Evolutionary conservation across 35 echinoderm and acorn worm genomes (phyloP).

Genomic region (Antedon bifida): DNA sequence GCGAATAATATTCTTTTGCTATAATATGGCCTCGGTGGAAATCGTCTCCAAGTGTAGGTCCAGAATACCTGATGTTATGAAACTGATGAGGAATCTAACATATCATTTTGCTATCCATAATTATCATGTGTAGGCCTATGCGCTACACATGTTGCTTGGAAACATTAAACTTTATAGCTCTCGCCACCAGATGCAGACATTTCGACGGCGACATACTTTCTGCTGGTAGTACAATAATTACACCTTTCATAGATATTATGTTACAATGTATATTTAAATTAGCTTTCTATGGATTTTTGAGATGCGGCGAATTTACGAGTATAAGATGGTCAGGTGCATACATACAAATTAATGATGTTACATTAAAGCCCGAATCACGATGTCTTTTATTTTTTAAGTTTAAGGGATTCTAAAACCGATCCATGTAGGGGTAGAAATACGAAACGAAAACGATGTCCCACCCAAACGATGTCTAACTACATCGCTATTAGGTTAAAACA

Average conservation of each 20-base stretch:
- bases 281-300: background rate
- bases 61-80: background rate
- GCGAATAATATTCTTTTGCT: background rate
- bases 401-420: background rate
- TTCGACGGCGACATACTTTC: too few relatives aligned
- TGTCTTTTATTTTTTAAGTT: background rate
- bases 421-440: background rate
- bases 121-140: background rate
- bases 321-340: background rate
- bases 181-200: background rate
- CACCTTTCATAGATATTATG: too few relatives aligned
- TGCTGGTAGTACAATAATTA: too few relatives aligned
- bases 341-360: background rate
- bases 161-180: background rate
- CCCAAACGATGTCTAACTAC: too few relatives aligned
- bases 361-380: background rate
- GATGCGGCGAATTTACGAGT: background rate
- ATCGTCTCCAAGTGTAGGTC: too few relatives aligned
- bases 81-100: background rate
- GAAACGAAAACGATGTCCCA: background rate
- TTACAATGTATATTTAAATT: too few relatives aligned
- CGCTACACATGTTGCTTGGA: background rate
- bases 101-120: background rate
- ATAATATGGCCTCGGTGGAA: background rate
- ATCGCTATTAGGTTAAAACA: too few relatives aligned